Evolutionary conservation across 2,888 invertebrate genomes (phyloP).

Genomic region (Anorthoa munda): DNA sequence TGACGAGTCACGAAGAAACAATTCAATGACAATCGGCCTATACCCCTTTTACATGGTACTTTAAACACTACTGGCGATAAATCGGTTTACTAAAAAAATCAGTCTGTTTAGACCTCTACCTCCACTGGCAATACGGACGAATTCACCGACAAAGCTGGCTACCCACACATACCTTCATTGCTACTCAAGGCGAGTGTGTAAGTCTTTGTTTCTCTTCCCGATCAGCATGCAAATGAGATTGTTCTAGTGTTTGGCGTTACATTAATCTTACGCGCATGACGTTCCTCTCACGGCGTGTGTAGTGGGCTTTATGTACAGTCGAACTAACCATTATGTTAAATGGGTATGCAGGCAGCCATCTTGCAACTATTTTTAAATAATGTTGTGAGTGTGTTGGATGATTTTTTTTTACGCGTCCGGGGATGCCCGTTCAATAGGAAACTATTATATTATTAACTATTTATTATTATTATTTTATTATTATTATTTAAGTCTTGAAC

Average conservation of each 20-base stretch:
- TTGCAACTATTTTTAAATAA: neutral
- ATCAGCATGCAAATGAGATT: slow-evolving; percentile 60
- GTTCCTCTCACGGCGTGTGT: slow-evolving; percentile 25
- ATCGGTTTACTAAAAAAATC: neutral
- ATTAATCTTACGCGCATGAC: slow-evolving; percentile 60
- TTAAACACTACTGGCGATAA: neutral
- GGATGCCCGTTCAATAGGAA: too few species aligned
- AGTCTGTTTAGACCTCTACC: neutral
- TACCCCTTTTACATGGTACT: neutral
- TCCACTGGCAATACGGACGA: neutral
- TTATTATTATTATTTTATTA: too few species aligned
- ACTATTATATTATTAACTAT: too few species aligned
- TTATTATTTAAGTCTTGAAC: too few species aligned
- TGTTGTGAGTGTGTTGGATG: neutral
- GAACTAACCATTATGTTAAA: neutral
- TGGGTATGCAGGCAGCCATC: neutral
- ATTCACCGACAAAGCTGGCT: neutral
- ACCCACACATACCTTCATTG: slow-evolving; percentile 14
- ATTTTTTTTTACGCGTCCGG: too few species aligned
- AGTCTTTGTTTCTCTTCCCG: slow-evolving; percentile 60
- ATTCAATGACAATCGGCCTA: neutral
- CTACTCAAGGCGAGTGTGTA: slow-evolving; percentile 26
- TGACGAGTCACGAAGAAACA: too few species aligned
- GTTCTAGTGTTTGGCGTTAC: slow-evolving; percentile 54
- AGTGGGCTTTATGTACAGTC: slow-evolving; percentile 31